Evolutionary conservation across 1,140 invertebrate species (phyloP), one percentile per base, ranked within the genome.

Genomic region (Rhopalosiphum maidis): DNA sequence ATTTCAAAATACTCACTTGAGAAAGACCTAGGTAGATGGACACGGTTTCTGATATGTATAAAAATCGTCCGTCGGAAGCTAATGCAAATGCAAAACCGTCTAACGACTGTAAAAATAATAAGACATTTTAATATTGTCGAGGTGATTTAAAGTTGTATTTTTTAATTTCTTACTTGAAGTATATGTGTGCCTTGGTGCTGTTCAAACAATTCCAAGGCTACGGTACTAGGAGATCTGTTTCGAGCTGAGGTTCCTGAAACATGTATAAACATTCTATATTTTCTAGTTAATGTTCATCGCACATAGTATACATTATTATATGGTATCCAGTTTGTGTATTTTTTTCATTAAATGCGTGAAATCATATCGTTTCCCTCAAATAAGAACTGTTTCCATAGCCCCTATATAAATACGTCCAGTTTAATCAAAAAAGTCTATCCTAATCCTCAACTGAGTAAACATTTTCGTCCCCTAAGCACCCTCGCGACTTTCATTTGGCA

Each of bases 21-120:
- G 99, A 99, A 95, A 99, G 97, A 94, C 99, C 99, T 95, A 99
- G 97, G 96, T 99, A 99, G 95, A 99, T 99, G 95, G 99, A 99
- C 94, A 99, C 99, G 94, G 99, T 99, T 96, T 99, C 99, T 94
- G 99, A 99, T 96, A 99, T 99, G 96, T 99, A 99, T 95, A 99
- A 96, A 96, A 99, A 99, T 95, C 99, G 91, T 90, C 89, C 91
- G 77, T 93, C 91, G 35, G 91, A 82, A 54, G 91, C 91, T 43
- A 93, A 93, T 1, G 91, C 91, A 55, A 93, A 93, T 2, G 91
- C 91, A 30, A 93, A 93, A 93, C 91, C 91, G 37, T 93, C 91
- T 25, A 93, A 86, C n/a, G 91, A 93, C 91, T 93, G 41, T 25
- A 54, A 93, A 85, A 91, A 83, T 51, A 25, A 46, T 68, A 43